phyloP scores from a whole-genome alignment of 2,113 vertebrate genomes.

The Nycticorax nycticorax region DNA sequence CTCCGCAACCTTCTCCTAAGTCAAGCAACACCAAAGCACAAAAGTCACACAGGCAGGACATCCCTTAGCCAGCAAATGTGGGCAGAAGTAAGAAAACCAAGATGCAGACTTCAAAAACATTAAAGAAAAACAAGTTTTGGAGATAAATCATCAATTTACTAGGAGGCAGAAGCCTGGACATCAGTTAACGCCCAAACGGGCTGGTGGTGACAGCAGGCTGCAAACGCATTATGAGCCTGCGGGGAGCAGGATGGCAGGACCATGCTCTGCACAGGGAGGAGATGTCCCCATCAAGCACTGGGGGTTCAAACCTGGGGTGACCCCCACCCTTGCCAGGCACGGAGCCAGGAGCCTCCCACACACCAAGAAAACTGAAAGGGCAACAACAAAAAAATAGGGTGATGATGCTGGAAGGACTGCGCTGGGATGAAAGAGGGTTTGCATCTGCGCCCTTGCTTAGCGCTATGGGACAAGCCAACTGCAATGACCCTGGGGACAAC shows the following conservation, averaged over 20 bases:
- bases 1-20: not conserved
- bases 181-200: not conserved
- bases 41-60: fast-evolving
- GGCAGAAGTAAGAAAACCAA: not conserved
- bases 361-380: not conserved
- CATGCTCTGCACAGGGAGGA: not conserved
- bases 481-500: fast-evolving
- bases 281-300: fast-evolving
- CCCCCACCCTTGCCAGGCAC: not conserved
- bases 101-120: not conserved
- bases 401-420: not conserved
- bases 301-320: not conserved
- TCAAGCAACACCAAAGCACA: not conserved
- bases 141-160: not conserved
- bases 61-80: fast-evolving
- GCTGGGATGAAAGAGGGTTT: not conserved
- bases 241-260: not conserved
- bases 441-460: fast-evolving
- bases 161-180: not conserved
- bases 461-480: not conserved
- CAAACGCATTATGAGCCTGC: fast-evolving
- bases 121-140: not conserved
- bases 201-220: not conserved
- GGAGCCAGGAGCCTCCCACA: not conserved
- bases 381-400: fast-evolving